Evolutionary conservation across 1,140 invertebrate species (phyloP), one percentile per base, ranked within the genome.

Genomic region (Pseudoatta argentina): DNA sequence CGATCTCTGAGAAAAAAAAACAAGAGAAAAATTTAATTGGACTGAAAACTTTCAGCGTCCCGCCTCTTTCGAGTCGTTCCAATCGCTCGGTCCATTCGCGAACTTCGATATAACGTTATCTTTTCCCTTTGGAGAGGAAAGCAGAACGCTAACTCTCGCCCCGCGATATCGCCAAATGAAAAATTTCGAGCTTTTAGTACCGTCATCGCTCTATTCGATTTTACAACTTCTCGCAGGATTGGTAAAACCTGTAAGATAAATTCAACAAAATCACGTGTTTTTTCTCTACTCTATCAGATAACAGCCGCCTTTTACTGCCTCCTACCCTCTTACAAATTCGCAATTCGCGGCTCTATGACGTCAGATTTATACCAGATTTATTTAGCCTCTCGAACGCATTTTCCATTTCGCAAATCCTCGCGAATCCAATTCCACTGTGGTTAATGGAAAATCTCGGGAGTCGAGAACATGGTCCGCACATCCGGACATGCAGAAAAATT

Each of bases 21-120:
- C 71, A 51, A 34, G 34, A 55, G 71, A 71, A 86, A 77, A 88
- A 88, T 89, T 88, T 89, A 89, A 89, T 89, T 89, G 87, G 59
- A 88, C 63, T 71, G 87, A 86, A 88, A 88, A 89, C 83, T 89
- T 81, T 77, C 24, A 57, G 66, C 69, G 83, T 44, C 55, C 83
- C 76, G 57, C 87, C 71, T 61, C 75, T 88, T 88, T 77, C 83
- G 57, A 44, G 53, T 81, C 55, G 55, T 71, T 77, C 55, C 39
- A 71, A 82, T 77, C 83, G 83, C 69, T 66, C 72, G 48, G 77
- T 66, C 66, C 39, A 76, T 71, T 21, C 66, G 21, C 64, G 59
- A 89, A 88, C 76, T 86, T 86, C 51, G 64, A 86, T 88, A 81
- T 86, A 88, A 82, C 85, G 77, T 69, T 88, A 86, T 86, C 72